Conservation (phyloP, 2,888 invertebrate species). For the Orthonevra nobilis region DNA sequence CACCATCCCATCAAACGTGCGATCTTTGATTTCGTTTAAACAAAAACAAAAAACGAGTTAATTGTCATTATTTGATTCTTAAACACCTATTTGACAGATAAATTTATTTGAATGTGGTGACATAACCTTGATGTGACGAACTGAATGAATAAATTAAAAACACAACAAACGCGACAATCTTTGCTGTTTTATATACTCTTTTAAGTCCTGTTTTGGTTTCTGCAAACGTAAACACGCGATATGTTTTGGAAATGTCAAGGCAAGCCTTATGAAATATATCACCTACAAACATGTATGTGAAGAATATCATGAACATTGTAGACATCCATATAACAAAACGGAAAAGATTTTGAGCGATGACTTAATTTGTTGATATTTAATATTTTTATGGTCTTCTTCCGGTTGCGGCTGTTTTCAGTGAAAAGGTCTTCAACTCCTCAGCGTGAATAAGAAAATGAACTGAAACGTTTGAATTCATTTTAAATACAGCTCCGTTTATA, state of each 20-base stretch:
- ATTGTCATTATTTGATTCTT: constrained; percentile 28
- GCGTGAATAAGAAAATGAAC: too few species aligned
- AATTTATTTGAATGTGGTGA: too few species aligned
- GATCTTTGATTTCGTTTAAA: constrained; percentile 27
- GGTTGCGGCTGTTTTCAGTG: neutral
- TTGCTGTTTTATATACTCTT: neutral
- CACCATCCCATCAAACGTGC: constrained; percentile 29
- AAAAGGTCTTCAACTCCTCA: constrained; percentile 22
- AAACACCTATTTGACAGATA: too few species aligned
- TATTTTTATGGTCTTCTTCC: constrained; percentile 29
- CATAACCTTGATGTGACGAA: constrained; percentile 10
- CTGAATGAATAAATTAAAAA: neutral
- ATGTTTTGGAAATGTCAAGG: constrained; percentile 20
- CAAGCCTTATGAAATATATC: constrained; percentile 15
- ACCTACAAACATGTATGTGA: too few species aligned
- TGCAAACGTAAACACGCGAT: neutral
- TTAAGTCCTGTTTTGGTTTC: constrained; percentile 13
- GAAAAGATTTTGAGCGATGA: constrained; percentile 5
- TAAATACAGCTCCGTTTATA: too few species aligned
- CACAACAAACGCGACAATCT: neutral
- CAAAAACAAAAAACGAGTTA: constrained; percentile 32
- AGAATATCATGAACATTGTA: neutral
- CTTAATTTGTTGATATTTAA: constrained; percentile 17
- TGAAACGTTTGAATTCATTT: too few species aligned
- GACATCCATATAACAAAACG: too few species aligned